A percentile compares a stretch with the other conserved stretches of the same genome.
These are phyloP conservation scores for Drosophila paranaensis DNA, from an alignment of 2,888 invertebrate genomes.

Conservation along the genomic window DNA sequence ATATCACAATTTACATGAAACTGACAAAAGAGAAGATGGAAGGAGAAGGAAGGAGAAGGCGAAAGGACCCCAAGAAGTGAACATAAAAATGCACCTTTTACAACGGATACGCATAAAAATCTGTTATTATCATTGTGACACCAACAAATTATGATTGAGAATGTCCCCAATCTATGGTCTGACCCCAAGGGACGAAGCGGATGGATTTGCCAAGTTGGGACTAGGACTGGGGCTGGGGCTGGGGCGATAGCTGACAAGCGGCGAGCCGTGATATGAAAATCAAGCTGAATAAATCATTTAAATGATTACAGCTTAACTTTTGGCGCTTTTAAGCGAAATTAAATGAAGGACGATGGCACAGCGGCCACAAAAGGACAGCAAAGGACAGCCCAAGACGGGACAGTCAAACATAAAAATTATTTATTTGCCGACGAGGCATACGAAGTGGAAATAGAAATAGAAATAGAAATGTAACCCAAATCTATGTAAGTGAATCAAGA, in stretches of 20 bases:
- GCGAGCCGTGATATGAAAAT: conserved; percentile 74
- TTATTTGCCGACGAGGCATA: conserved; percentile 65
- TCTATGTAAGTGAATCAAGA: conserved; percentile 81
- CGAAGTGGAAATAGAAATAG: conserved; percentile 34
- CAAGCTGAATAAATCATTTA: conserved; percentile 80
- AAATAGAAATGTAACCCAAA: conserved; percentile 78
- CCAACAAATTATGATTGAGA: conserved; percentile 80
- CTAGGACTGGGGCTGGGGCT: background rate
- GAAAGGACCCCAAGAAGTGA: conserved; percentile 12
- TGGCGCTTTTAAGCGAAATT: conserved; percentile 81
- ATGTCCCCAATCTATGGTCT: conserved; percentile 54
- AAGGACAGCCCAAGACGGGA: conserved; percentile 4
- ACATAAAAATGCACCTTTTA: conserved; percentile 65
- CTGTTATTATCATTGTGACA: conserved; percentile 80
- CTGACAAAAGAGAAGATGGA: background rate
- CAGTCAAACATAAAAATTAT: conserved; percentile 76
- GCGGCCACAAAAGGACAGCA: background rate
- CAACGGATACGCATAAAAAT: conserved; percentile 70
- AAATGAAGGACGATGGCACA: conserved; percentile 63
- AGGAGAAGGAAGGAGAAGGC: background rate
- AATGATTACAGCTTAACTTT: conserved; percentile 81
- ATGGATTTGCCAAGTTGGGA: background rate
- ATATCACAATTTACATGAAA: conserved; percentile 7
- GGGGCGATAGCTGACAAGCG: conserved; percentile 51
- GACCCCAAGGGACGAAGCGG: conserved; percentile 34